Evolutionary conservation across 1,140 invertebrate genomes (phyloP).

Genomic region (Drosophila ohnishii): DNA sequence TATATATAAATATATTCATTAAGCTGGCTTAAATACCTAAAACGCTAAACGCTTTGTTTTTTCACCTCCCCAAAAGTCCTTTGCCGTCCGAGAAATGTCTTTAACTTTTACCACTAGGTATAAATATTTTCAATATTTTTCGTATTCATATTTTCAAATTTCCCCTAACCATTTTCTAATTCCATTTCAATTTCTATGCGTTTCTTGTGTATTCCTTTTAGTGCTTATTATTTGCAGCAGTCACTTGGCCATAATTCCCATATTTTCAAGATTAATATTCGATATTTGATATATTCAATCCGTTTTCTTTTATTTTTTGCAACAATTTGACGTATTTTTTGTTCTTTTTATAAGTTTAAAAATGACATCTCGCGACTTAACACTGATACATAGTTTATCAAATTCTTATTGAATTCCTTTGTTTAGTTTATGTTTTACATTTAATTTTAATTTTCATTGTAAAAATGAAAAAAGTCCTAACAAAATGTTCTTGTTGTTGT

Average conservation of each 20-base stretch:
- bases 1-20: slow-evolving; percentile 36
- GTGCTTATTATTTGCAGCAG: slow-evolving; percentile 63
- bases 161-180: slow-evolving; percentile 3
- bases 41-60: slow-evolving; percentile 27
- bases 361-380: slow-evolving; percentile 55
- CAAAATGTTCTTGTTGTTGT: slow-evolving; percentile 47
- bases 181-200: slow-evolving; percentile 39
- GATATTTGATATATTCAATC: slow-evolving; percentile 51
- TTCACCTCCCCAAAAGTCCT: slow-evolving; percentile 32
- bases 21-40: slow-evolving; percentile 65
- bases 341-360: slow-evolving; percentile 48
- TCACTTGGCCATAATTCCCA: slow-evolving; percentile 69
- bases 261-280: slow-evolving; percentile 41
- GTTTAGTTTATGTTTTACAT: slow-evolving; percentile 33
- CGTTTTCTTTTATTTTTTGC: slow-evolving; percentile 13
- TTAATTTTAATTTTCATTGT: slow-evolving; percentile 57
- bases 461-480: slow-evolving; percentile 72
- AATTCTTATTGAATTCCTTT: slow-evolving; percentile 64
- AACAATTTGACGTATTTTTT: slow-evolving; percentile 43
- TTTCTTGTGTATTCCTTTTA: slow-evolving; percentile 17
- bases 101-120: slow-evolving; percentile 40
- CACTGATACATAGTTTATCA: slow-evolving; percentile 67
- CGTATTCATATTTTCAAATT: neutral
- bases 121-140: slow-evolving; percentile 39
- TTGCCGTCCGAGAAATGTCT: slow-evolving; percentile 18